phyloP scores from a whole-genome alignment of 2,797 vertebrate genomes.

The Enteromius viviparus region DNA sequence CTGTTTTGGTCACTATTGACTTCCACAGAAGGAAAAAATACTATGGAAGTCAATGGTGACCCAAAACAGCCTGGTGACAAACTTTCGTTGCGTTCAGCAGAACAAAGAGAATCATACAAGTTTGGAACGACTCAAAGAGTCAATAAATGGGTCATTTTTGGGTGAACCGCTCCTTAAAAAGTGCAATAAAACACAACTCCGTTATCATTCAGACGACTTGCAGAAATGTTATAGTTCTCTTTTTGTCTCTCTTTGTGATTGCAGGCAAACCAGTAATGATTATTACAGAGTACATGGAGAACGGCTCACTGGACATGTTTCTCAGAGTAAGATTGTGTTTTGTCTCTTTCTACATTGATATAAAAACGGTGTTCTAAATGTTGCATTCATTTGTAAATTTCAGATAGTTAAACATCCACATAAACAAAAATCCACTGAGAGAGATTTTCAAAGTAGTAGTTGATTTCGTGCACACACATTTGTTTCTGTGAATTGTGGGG shows the following conservation, averaged over 20 bases:
- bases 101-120: no score
- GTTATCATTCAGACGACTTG: background rate
- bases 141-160: no score
- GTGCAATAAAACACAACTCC: background rate
- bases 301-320: slow-evolving; percentile 97
- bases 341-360: background rate
- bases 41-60: no score
- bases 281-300: slow-evolving; percentile 99
- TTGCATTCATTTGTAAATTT: background rate
- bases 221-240: slow-evolving; percentile 54
- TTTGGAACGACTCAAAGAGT: no score
- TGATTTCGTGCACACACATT: background rate
- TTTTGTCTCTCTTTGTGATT: slow-evolving; percentile 61
- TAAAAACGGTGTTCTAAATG: background rate
- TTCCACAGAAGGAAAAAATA: no score
- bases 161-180: background rate
- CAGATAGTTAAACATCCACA: background rate
- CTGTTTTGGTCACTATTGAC: no score
- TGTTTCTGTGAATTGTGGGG: no score
- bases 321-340: slow-evolving; percentile 87
- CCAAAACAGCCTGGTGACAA: no score
- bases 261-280: slow-evolving; percentile 99
- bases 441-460: background rate
- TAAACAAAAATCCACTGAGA: background rate
- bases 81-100: no score